Evolutionary conservation across 1,140 invertebrate species (phyloP), one percentile per base, ranked within the genome.

Genomic region (Pectinophora gossypiella): DNA sequence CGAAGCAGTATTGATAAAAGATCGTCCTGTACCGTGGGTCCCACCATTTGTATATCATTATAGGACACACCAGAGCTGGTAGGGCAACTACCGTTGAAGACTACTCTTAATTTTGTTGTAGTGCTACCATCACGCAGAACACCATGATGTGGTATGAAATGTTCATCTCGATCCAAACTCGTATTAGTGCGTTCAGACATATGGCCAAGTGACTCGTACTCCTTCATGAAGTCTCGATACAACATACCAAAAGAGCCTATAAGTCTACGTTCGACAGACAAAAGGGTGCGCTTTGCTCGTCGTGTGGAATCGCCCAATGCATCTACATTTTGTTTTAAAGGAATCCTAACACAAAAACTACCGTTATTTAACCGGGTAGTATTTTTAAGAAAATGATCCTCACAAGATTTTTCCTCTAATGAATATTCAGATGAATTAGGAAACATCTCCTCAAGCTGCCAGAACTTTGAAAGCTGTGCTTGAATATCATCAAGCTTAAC

Each of bases 1-100:
- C 76, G 50, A 0, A 81, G 10, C 10, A 87, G 16, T 46, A 83
- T 64, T 7, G 56, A 47, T 27, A 70, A 48, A 5, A 87, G 42
- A 35, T 85, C 72, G 15, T 72, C 59, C 36, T 80, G 75, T 0
- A 87, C 35, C 19, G 67, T 71, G 0, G 80, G 76, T 18, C 77
- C 77, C 7, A 61, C 54, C 10, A 68, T 22, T 5, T 79, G 35
- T 13, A 54, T 47, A n/a, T 72, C 54, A 56, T 85, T 86, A 2
- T 83, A 49, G 0, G 73, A 80, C 1, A 56, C 13, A 5, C 68
- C 68, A 7, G 42, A 54, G 9, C 53, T 43, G 1, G 74, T 65
- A 15, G 42, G 18, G 9, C 16, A 5, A 47, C 51, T 53, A 19
- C 43, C 51, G 16, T 53, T 36, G 18, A 46, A 53, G 3, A 53